Evolutionary conservation across 2,113 vertebrate genomes (phyloP).

Genomic region (Mixornis gularis): DNA sequence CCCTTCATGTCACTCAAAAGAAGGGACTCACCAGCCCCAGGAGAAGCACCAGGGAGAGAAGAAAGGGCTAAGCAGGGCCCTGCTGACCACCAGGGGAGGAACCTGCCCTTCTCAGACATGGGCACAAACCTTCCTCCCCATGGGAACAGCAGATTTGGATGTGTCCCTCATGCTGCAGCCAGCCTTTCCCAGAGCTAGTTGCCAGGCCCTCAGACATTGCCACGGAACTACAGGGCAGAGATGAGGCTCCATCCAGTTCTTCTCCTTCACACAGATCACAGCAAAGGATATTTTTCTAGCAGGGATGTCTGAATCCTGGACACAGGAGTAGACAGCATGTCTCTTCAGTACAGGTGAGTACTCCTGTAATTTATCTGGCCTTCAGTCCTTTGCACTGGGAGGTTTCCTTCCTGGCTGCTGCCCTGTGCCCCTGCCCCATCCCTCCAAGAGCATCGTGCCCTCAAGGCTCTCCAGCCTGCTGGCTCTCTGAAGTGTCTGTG

Average conservation of each 20-base stretch:
- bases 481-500: neutral
- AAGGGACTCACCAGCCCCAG: neutral
- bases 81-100: neutral
- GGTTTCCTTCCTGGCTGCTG: neutral
- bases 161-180: rapidly evolving
- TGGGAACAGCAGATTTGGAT: neutral
- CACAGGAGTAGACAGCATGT: rapidly evolving
- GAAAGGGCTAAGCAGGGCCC: neutral
- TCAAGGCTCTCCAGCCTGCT: neutral
- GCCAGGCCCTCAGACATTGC: neutral
- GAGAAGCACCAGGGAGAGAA: neutral
- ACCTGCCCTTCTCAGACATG: rapidly evolving
- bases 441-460: rapidly evolving
- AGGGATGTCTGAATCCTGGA: neutral
- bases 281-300: neutral
- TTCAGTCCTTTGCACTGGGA: neutral
- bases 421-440: neutral
- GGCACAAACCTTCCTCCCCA: constrained; percentile 14
- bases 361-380: neutral
- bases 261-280: neutral
- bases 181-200: neutral
- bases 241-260: neutral
- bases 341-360: neutral
- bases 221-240: neutral
- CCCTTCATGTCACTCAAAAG: neutral